Evolutionary conservation across 2,888 invertebrate genomes (phyloP).

Genomic region (Pyrrhia umbra): DNA sequence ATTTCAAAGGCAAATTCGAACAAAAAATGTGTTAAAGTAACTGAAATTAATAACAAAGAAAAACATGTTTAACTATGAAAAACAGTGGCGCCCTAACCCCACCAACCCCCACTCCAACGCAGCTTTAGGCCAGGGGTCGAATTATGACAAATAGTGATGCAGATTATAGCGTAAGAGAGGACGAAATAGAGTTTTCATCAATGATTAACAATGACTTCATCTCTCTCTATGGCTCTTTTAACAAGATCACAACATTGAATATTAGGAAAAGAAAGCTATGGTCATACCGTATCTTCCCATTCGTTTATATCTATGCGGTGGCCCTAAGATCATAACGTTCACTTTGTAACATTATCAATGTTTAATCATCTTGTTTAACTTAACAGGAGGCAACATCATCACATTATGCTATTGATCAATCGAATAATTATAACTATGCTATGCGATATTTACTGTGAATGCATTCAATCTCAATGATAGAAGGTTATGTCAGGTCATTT

Average conservation of each 20-base stretch:
- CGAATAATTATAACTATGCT: conserved; percentile 38
- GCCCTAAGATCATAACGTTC: conserved; percentile 41
- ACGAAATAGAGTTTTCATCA: too few species aligned
- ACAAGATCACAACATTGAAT: not conserved
- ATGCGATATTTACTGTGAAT: conserved; percentile 22
- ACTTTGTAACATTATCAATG: conserved; percentile 14
- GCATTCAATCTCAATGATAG: conserved; percentile 2
- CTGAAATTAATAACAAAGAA: not conserved
- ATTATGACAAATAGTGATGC: not conserved
- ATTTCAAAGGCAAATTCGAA: too few species aligned
- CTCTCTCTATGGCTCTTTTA: too few species aligned
- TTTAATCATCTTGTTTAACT: conserved; percentile 8
- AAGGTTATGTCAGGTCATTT: not conserved
- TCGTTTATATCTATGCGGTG: not conserved
- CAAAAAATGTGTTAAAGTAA: too few species aligned
- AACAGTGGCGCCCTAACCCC: too few species aligned
- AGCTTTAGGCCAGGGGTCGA: not conserved
- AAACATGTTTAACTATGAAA: too few species aligned
- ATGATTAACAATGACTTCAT: too few species aligned
- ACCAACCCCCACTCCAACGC: not conserved
- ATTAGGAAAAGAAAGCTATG: not conserved
- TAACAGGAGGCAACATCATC: conserved; percentile 20
- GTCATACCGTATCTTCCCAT: not conserved
- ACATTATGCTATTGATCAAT: conserved; percentile 28
- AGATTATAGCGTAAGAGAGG: not conserved